Evolutionary conservation across 2,797 vertebrate genomes (phyloP).

Genomic region (Takifugu rubripes): DNA sequence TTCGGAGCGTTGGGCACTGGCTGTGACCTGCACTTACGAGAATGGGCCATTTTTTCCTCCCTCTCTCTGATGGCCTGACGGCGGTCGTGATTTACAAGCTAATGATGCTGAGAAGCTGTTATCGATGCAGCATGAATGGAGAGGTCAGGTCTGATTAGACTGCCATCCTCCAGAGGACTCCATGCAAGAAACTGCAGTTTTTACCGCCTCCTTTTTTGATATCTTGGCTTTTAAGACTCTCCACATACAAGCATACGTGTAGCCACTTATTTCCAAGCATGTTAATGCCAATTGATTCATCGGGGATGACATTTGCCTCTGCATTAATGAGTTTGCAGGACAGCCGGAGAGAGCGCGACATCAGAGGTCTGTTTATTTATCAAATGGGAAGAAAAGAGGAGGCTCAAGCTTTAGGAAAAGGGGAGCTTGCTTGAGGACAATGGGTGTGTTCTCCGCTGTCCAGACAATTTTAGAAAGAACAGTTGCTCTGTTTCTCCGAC

Average conservation of each 20-base stretch:
- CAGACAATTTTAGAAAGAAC: constrained; percentile 73
- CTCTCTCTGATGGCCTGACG: background rate
- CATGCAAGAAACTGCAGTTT: background rate
- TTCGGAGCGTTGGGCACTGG: constrained; percentile 4
- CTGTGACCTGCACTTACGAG: constrained; percentile 14
- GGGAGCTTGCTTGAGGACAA: constrained; percentile 26
- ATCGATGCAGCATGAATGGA: constrained; percentile 30
- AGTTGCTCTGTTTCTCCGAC: constrained; percentile 58
- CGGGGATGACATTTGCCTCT: constrained; percentile 18
- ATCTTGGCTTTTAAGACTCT: constrained; percentile 18
- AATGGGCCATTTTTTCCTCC: background rate
- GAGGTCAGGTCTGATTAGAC: constrained; percentile 35
- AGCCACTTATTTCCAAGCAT: constrained; percentile 20
- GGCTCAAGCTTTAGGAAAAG: constrained; percentile 30
- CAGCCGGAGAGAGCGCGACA: no score
- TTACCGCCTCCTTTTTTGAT: background rate
- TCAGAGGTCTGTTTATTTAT: constrained; percentile 31
- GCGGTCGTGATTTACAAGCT: constrained; percentile 51
- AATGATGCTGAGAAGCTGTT: constrained; percentile 36
- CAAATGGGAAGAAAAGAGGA: constrained; percentile 15
- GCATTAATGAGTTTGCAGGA: constrained; percentile 27
- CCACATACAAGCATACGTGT: constrained; percentile 26
- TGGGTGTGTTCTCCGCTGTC: constrained; percentile 40
- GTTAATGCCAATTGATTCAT: constrained; percentile 47
- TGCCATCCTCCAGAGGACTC: constrained; percentile 5